Conservation (phyloP, 2,888 invertebrate genomes). For the Amiota communis region DNA sequence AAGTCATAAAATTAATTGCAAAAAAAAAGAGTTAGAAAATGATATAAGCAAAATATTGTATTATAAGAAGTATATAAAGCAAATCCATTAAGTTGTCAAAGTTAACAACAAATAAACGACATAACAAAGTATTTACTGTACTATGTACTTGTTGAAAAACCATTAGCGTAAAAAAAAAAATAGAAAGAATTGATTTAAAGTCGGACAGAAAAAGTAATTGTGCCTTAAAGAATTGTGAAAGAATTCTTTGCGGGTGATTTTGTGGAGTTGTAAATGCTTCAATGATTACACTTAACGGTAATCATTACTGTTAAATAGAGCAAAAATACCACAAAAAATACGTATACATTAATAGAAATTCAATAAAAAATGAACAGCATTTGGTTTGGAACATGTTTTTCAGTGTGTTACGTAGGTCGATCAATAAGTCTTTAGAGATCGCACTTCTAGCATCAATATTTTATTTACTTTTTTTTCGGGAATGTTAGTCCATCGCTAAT, state of each 20-base stretch:
- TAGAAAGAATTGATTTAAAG: background rate
- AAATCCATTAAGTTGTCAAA: background rate
- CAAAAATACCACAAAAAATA: background rate
- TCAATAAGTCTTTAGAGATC: too few relatives aligned
- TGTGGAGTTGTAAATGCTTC: background rate
- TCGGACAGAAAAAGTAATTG: background rate
- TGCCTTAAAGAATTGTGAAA: background rate
- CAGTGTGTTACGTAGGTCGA: too few relatives aligned
- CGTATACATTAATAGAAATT: too few relatives aligned
- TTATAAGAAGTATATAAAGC: slow-evolving; percentile 2
- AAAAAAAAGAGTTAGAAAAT: slow-evolving; percentile 3
- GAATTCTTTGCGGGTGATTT: background rate
- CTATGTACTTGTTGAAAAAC: background rate
- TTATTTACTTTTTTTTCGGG: too few relatives aligned
- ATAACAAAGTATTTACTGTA: background rate
- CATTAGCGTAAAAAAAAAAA: background rate
- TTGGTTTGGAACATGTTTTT: too few relatives aligned
- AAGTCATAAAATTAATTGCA: slow-evolving; percentile 4
- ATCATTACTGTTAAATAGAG: background rate
- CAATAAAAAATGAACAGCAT: too few relatives aligned
- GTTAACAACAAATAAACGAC: background rate
- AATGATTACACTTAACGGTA: background rate
- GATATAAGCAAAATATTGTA: background rate
- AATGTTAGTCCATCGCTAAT: too few relatives aligned
- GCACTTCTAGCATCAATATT: too few relatives aligned